phyloP scores from a whole-genome alignment of 2,113 vertebrate species.

The Theristicus caerulescens region DNA sequence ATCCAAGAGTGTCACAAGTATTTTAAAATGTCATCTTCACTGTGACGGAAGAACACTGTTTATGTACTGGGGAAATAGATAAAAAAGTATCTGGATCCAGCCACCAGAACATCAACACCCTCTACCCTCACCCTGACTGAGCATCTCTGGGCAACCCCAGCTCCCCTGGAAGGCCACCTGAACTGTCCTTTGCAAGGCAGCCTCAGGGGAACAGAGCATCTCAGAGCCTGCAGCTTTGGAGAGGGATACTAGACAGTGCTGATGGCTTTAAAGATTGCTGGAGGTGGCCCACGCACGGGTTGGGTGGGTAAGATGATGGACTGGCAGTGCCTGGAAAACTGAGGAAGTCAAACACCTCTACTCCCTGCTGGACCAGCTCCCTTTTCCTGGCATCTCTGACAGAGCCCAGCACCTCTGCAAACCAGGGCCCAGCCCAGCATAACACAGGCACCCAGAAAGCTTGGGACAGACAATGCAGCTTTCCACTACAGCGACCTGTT shows the following conservation, averaged over 20 bases:
- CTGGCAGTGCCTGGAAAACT: not conserved
- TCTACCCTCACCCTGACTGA: not conserved
- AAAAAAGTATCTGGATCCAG: not conserved
- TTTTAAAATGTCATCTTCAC: not conserved
- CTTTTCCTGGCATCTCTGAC: not conserved
- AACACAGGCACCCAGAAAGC: not conserved
- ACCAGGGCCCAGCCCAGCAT: not conserved
- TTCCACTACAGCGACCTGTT: fast-evolving
- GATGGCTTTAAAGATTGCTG: not conserved
- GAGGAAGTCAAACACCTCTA: not conserved
- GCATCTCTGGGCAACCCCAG: not conserved
- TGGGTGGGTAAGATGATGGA: not conserved
- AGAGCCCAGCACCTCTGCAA: not conserved
- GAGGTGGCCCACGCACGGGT: not conserved
- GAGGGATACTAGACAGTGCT: not conserved
- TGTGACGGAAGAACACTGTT: not conserved
- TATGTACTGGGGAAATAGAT: not conserved
- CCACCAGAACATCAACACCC: not conserved
- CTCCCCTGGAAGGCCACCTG: not conserved
- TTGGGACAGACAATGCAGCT: not conserved
- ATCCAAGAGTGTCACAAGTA: not conserved
- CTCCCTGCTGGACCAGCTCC: not conserved
- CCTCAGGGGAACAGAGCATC: not conserved
- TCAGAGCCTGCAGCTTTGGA: not conserved
- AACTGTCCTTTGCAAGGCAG: not conserved